Percentiles rank a stretch among this genome's conserved stretches.
Conservation (phyloP, 2,888 invertebrate species). For the Hartigia nigra region DNA sequence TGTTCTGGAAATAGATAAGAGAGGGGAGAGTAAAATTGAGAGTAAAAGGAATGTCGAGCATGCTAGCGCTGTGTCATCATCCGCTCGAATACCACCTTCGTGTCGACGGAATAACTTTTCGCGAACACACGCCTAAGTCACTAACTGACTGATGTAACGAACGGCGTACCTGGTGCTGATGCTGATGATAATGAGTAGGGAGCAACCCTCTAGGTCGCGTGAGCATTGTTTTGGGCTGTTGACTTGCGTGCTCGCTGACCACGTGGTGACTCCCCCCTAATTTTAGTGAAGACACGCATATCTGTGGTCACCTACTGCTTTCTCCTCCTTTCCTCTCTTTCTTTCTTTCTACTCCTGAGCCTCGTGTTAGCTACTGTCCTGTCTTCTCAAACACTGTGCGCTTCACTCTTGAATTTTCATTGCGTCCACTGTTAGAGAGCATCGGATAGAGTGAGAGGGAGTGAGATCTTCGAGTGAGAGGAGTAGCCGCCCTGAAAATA, state of each 20-base stretch:
- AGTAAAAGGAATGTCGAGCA: background rate
- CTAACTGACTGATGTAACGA: constrained; percentile 1
- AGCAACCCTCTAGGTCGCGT: constrained; percentile 17
- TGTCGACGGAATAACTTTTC: background rate
- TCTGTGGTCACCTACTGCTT: constrained; percentile 15
- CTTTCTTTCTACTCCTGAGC: constrained; percentile 5
- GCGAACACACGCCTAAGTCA: constrained; percentile 1
- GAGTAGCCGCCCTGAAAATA: constrained; percentile 26
- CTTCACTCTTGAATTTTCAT: background rate
- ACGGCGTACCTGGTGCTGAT: constrained; percentile 4
- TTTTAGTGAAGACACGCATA: constrained; percentile 23
- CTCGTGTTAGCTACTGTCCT: background rate
- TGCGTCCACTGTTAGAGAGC: background rate
- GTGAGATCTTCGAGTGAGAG: background rate
- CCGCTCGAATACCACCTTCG: background rate
- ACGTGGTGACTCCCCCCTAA: constrained; percentile 26
- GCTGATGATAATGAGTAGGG: constrained; percentile 20
- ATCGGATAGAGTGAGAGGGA: background rate
- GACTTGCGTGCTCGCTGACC: constrained; percentile 21
- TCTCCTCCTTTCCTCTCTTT: constrained; percentile 8
- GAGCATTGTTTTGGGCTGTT: constrained; percentile 24
- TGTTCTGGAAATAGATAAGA: background rate
- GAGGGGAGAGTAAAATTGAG: background rate
- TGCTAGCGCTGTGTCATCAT: background rate
- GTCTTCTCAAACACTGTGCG: background rate